Percentiles rank a stretch among this genome's conserved stretches.
These are phyloP conservation scores for Ochlodes sylvanus DNA, from an alignment of 2,888 invertebrate species.

Conservation along the genomic window DNA sequence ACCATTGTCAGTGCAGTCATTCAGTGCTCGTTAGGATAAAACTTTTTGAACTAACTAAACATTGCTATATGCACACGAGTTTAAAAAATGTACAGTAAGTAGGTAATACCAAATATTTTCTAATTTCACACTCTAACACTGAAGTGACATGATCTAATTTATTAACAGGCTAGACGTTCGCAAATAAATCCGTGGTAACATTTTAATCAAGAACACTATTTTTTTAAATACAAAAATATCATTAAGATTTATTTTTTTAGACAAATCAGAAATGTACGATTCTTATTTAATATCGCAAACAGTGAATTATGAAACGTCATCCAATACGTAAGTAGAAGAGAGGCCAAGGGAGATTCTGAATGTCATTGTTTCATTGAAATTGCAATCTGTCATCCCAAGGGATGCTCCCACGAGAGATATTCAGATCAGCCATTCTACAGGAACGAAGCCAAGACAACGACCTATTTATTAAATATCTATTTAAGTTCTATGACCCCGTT, in stretches of 20 bases:
- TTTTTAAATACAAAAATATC: neutral
- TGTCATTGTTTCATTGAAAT: conserved; percentile 12
- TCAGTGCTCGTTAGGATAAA: too few species aligned
- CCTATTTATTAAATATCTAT: conserved; percentile 27
- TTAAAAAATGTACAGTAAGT: neutral
- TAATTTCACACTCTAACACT: neutral
- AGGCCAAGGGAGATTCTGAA: neutral
- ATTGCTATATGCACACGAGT: neutral
- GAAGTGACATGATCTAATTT: neutral
- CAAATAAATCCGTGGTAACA: neutral
- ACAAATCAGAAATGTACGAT: too few species aligned
- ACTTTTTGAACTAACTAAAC: neutral
- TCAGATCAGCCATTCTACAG: neutral
- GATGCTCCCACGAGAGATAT: neutral
- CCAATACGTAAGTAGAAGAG: neutral
- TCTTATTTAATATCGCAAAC: too few species aligned
- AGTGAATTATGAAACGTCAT: neutral
- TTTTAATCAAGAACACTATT: neutral
- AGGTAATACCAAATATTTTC: neutral
- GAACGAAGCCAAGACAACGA: conserved; percentile 25
- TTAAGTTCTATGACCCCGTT: conserved; percentile 25
- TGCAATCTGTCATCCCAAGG: conserved; percentile 10
- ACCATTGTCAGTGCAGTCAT: too few species aligned
- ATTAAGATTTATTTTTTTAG: too few species aligned
- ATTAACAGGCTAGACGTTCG: neutral